Percentiles rank a stretch among this genome's conserved stretches.
Evolutionary conservation across 92 coral and sea anemone genomes (phyloP).

Genomic region (Epizoanthus ramosus): DNA sequence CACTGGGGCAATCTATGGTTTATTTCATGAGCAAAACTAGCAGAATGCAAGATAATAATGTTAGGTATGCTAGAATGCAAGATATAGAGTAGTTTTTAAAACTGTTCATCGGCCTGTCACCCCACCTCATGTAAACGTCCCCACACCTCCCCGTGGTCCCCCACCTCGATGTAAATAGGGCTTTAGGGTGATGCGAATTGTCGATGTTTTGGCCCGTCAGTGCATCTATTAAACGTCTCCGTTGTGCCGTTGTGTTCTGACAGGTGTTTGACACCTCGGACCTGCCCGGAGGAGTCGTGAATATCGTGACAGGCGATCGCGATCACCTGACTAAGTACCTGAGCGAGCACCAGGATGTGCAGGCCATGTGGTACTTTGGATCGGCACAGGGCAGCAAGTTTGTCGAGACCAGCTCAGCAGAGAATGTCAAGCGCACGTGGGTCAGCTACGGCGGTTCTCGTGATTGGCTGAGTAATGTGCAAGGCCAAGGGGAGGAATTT

Average conservation of each 20-base stretch:
- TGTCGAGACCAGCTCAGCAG: constrained; percentile 90
- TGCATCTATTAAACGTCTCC: too few species aligned
- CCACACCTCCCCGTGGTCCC: too few species aligned
- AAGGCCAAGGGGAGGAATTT: constrained; percentile 95
- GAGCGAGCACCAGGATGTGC: constrained; percentile 94
- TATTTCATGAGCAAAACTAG: background rate
- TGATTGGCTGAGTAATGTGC: constrained; percentile 82
- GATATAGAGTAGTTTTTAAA: too few species aligned
- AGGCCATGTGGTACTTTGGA: constrained; percentile 99
- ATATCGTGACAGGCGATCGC: constrained; percentile 90
- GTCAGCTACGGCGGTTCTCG: constrained; percentile 87
- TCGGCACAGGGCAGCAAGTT: constrained; percentile 96
- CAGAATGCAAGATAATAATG: too few species aligned
- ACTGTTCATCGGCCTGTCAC: too few species aligned
- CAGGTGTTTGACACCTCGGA: constrained; percentile 98
- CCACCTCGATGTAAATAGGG: too few species aligned
- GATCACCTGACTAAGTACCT: constrained; percentile 96
- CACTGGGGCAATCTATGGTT: background rate
- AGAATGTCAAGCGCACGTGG: constrained; percentile 93
- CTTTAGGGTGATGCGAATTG: too few species aligned
- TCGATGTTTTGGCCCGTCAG: too few species aligned
- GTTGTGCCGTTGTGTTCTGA: background rate
- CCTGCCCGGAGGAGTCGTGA: constrained; percentile 96
- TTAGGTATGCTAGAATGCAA: background rate
- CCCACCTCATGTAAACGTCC: too few species aligned